phyloP scores from a whole-genome alignment of 2,888 invertebrate genomes.

The Thymelicus acteon region DNA sequence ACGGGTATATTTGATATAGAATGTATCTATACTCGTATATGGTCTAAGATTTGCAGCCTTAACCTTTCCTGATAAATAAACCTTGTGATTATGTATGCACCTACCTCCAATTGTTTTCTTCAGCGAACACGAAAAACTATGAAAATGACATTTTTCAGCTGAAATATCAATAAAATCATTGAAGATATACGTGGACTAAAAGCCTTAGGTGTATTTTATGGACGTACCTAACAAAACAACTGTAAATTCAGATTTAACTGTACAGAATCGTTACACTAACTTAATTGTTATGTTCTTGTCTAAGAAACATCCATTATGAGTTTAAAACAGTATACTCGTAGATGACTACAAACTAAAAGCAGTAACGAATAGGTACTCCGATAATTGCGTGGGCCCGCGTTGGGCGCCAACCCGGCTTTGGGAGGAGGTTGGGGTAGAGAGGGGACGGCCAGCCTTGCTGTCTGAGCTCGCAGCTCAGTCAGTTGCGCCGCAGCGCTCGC shows the following conservation, averaged over 20 bases:
- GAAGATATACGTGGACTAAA: not conserved
- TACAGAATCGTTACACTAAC: not conserved
- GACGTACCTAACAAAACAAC: not conserved
- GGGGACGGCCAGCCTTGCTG: conserved; percentile 53
- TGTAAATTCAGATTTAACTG: conserved; percentile 5
- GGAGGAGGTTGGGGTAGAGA: conserved; percentile 43
- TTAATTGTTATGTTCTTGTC: conserved; percentile 10
- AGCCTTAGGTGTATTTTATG: conserved; percentile 15
- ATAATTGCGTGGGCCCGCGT: conserved; percentile 52
- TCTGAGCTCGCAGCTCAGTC: conserved; percentile 46
- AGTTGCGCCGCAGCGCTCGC: conserved; percentile 77
- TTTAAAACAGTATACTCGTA: not conserved
- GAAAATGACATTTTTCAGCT: not conserved
- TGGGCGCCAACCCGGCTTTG: conserved; percentile 68
- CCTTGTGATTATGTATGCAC: too few relatives aligned
- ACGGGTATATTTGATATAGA: too few relatives aligned
- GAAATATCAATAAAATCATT: conserved; percentile 1
- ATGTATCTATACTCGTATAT: too few relatives aligned
- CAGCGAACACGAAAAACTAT: not conserved
- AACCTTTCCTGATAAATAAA: too few relatives aligned
- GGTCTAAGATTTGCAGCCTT: too few relatives aligned
- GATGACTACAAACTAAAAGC: conserved; percentile 23
- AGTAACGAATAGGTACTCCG: conserved; percentile 28
- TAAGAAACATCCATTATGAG: conserved; percentile 8
- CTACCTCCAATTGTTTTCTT: not conserved